Conservation (phyloP, 2,113 vertebrate genomes). For the Lycaon pictus region DNA sequence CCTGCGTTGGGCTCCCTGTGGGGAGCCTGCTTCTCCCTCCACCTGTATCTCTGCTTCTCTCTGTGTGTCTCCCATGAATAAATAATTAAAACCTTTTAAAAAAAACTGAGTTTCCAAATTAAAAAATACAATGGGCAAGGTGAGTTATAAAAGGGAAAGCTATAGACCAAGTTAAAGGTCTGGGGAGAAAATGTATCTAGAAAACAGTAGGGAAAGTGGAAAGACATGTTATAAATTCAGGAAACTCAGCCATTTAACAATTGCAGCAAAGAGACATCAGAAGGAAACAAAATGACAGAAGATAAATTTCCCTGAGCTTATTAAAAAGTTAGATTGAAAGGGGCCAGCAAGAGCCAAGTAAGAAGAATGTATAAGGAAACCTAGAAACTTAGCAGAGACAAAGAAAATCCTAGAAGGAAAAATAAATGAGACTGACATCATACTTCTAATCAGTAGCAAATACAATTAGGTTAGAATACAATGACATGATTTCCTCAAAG, state of each 20-base stretch:
- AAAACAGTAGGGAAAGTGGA: background rate
- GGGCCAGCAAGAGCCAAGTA: background rate
- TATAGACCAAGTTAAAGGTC: background rate
- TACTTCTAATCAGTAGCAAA: background rate
- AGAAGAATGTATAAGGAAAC: background rate
- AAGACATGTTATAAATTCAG: background rate
- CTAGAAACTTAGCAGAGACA: background rate
- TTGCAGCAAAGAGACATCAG: background rate
- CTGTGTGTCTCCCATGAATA: too few relatives aligned
- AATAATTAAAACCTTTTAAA: too few relatives aligned
- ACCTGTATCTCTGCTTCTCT: too few relatives aligned
- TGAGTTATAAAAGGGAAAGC: conserved; percentile 6
- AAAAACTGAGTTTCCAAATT: conserved; percentile 7
- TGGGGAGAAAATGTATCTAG: background rate
- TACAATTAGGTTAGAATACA: background rate
- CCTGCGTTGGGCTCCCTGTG: too few relatives aligned
- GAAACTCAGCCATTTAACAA: background rate
- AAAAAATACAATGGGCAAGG: background rate
- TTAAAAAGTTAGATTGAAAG: background rate
- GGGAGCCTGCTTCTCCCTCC: too few relatives aligned
- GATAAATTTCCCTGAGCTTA: background rate
- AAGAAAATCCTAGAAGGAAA: background rate
- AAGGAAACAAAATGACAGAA: background rate
- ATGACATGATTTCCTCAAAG: background rate
- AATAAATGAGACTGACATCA: background rate